These are phyloP conservation scores for Fregata magnificens DNA, from an alignment of 2,113 vertebrate genomes.

Conservation along the genomic window DNA sequence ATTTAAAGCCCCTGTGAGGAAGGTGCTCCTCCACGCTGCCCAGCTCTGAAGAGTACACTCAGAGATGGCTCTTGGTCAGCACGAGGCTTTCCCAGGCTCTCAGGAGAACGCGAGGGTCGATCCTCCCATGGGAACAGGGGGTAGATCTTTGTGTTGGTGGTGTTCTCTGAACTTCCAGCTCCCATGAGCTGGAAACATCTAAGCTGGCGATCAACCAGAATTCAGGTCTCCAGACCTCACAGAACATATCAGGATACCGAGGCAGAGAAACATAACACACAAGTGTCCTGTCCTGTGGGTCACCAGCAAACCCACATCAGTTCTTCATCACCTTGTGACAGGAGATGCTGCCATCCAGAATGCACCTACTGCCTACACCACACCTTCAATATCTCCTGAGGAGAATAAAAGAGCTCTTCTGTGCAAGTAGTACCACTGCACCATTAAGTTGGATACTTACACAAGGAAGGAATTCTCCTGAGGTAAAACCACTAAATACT, in stretches of 20 bases:
- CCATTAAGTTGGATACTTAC: neutral
- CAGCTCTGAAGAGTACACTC: neutral
- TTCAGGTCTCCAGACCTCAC: neutral
- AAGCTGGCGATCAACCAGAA: neutral
- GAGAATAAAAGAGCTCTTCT: neutral
- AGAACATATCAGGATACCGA: fast-evolving
- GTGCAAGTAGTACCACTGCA: neutral
- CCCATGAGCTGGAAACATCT: neutral
- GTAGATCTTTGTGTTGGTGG: neutral
- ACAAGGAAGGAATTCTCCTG: neutral
- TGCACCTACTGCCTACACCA: neutral
- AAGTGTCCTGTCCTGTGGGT: neutral
- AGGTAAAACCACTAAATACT: neutral
- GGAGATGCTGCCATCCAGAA: neutral
- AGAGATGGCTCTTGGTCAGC: neutral
- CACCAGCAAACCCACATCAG: neutral
- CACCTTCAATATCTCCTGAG: neutral
- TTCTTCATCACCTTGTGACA: neutral
- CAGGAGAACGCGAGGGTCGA: neutral
- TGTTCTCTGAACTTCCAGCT: neutral
- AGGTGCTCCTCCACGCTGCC: neutral
- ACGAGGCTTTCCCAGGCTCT: neutral
- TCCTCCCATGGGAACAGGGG: fast-evolving
- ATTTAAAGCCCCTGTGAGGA: neutral
- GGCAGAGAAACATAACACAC: neutral